Percentiles rank a stretch among this genome's conserved stretches.
These are phyloP conservation scores for Odontamblyopus lacepedii DNA, from an alignment of 2,797 vertebrate genomes.

Conservation along the genomic window DNA sequence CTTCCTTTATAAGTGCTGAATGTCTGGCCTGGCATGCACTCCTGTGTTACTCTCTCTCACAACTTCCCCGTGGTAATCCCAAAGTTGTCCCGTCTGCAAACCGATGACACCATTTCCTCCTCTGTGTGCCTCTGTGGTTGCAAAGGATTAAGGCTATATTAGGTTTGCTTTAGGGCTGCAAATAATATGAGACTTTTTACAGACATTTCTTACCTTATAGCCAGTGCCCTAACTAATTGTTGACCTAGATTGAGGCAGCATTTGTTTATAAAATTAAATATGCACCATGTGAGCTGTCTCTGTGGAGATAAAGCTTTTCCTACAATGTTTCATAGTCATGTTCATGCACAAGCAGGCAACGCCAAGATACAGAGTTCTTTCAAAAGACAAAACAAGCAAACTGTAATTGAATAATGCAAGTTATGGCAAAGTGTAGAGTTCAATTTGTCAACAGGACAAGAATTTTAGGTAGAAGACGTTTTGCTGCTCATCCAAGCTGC, in stretches of 20 bases:
- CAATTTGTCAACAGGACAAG: too few species aligned
- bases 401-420: too few species aligned
- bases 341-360: not conserved
- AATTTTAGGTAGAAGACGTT: too few species aligned
- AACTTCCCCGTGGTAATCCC: constrained; percentile 42
- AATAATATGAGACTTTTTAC: constrained; percentile 29
- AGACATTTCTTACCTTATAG: constrained; percentile 12
- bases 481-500: too few species aligned
- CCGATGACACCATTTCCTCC: constrained; percentile 56
- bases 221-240: constrained; percentile 1
- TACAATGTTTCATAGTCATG: not conserved
- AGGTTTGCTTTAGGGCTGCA: constrained; percentile 26
- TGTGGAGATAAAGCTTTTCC: not conserved
- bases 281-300: not conserved
- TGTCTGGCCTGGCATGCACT: constrained; percentile 30
- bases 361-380: too few species aligned
- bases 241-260: constrained; percentile 3
- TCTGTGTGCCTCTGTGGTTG: constrained; percentile 15
- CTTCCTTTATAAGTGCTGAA: constrained; percentile 19
- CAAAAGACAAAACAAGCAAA: too few species aligned
- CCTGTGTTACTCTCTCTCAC: constrained; percentile 11
- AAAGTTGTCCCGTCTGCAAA: constrained; percentile 46
- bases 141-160: constrained; percentile 19
- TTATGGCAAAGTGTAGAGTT: too few species aligned
- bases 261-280: not conserved